Evolutionary conservation across 1,140 invertebrate species (phyloP).

Genomic region (Apis florea): DNA sequence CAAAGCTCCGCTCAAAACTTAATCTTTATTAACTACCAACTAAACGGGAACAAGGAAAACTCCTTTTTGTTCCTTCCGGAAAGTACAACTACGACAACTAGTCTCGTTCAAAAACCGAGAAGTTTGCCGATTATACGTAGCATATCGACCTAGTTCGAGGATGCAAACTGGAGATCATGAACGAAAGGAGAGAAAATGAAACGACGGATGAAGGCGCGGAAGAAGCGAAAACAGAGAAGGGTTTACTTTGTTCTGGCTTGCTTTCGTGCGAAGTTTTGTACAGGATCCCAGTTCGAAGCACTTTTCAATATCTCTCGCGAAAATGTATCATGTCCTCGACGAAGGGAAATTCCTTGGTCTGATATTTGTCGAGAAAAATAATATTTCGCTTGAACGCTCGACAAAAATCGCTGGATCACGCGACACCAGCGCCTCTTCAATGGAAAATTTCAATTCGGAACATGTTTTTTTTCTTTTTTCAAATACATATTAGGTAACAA

Average conservation of each 20-base stretch:
- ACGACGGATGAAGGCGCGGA: neutral
- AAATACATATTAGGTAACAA: no score
- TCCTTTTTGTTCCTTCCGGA: neutral
- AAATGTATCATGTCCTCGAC: slow-evolving; percentile 24
- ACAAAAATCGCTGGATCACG: neutral
- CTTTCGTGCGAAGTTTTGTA: slow-evolving; percentile 32
- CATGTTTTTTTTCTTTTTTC: neutral
- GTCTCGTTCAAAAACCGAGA: neutral
- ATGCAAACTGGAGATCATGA: slow-evolving; percentile 7
- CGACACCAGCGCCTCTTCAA: neutral
- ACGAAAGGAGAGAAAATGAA: neutral
- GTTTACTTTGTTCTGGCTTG: slow-evolving; percentile 17
- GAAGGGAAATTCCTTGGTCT: neutral
- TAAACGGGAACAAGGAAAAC: neutral
- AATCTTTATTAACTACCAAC: neutral
- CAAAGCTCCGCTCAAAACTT: neutral
- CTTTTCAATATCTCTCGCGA: slow-evolving; percentile 33
- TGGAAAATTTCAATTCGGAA: neutral
- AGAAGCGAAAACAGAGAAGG: neutral
- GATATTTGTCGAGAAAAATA: slow-evolving; percentile 32
- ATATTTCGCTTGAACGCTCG: slow-evolving; percentile 32
- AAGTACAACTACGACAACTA: neutral
- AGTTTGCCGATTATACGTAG: neutral
- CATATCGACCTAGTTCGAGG: slow-evolving; percentile 1
- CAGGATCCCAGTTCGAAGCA: slow-evolving; percentile 15